Base-by-base conservation (phyloP, 2,888 invertebrate species). In the Leptura quadrifasciata region DNA sequence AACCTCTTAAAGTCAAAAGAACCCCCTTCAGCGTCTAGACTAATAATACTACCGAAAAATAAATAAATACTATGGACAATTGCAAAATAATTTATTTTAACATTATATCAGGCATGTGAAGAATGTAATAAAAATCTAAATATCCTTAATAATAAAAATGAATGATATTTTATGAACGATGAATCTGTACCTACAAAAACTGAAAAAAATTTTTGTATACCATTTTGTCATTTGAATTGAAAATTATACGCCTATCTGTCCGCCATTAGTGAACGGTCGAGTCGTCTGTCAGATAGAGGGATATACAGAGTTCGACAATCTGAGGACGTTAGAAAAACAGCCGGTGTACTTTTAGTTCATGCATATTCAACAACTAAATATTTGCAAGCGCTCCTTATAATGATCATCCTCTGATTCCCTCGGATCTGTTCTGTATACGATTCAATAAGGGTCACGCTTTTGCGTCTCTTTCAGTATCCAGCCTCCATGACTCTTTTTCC, bases 281-380 rank as follows among this genome's bases (percentile, higher is more conserved):
- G 80, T 79, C 77, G 81, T 76, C 67, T 69, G 80, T 71, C 65
- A 72, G 55, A 54, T 12, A 27, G 12, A 24, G 24, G 68, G 68
- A 35, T 31, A 55, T 58, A 52, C 77, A 79, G 81, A 79, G 79
- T 76, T 71, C 77, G 79, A 82, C 80, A 80, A 82, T 82, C 82
- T 79, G 83, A 84, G 84, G 85, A 85, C 82, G 85, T 83, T 86
- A 85, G 88, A 88, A 88, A 88, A 88, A 88, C 88, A 88, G 87
- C 85, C 87, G 86, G 87, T 87, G 87, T 87, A 85, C 86, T 86
- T 86, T 82, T 80, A 81, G 80, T 81, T 88, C 88, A 88, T 88
- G 87, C 88, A 88, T 88, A 88, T 88, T 88, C 88, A 88, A 82
- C 88, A 82, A 84, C 86, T 86, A 88, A 88, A 88, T 88, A 88